Evolutionary conservation across 2,797 vertebrate species (phyloP).

Genomic region (Aratinga solstitialis): DNA sequence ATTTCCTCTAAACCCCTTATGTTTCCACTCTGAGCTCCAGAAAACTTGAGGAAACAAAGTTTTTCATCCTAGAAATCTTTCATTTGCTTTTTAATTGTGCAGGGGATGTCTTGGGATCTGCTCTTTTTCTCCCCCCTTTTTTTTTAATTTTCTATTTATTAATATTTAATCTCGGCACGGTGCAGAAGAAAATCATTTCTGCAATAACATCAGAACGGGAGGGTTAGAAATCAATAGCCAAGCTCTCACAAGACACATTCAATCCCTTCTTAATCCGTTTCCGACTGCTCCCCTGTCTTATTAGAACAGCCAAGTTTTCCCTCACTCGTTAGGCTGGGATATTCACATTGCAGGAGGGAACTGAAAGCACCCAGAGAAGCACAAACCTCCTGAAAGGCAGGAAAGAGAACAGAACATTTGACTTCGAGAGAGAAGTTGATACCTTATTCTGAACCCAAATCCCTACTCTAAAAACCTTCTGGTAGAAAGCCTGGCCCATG

Average conservation of each 20-base stretch:
- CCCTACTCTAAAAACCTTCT: neutral
- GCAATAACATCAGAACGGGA: constrained; percentile 34
- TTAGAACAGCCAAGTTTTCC: constrained; percentile 12
- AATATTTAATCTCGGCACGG: constrained; percentile 57
- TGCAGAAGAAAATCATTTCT: constrained; percentile 52
- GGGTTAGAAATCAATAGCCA: constrained; percentile 50
- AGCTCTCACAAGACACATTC: constrained; percentile 57
- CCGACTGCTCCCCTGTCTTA: constrained; percentile 24
- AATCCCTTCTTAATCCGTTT: constrained; percentile 24
- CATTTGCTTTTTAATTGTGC: constrained; percentile 55
- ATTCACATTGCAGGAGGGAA: neutral
- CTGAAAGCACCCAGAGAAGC: neutral
- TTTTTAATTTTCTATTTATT: constrained; percentile 56
- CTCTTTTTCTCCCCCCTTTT: neutral
- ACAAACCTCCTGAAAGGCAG: neutral
- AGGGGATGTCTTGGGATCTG: neutral
- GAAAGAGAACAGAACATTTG: neutral
- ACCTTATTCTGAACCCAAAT: neutral
- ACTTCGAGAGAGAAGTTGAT: neutral
- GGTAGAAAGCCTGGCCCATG: neutral
- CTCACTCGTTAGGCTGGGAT: neutral
- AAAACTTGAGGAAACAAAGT: constrained; percentile 23
- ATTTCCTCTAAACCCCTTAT: neutral
- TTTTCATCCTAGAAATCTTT: neutral
- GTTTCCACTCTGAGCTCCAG: neutral